Evolutionary conservation across 2,888 invertebrate genomes (phyloP).

Genomic region (Synanthedon tipuliformis): DNA sequence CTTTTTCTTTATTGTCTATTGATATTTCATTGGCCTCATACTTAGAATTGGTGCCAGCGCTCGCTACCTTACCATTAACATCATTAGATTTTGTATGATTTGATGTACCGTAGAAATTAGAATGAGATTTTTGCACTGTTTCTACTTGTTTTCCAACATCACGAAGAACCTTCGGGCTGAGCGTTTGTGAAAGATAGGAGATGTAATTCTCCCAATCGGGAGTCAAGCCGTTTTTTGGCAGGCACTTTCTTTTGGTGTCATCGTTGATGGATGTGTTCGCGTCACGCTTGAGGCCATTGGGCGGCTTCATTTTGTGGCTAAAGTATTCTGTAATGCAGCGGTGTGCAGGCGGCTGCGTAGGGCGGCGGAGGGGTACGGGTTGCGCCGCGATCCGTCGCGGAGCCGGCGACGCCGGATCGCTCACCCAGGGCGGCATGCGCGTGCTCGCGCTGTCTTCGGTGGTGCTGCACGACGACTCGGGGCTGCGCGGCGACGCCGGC

Average conservation of each 20-base stretch:
- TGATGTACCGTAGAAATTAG: slow-evolving; percentile 19
- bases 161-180: slow-evolving; percentile 58
- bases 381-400: slow-evolving; percentile 55
- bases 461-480: slow-evolving; percentile 69
- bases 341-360: slow-evolving; percentile 61
- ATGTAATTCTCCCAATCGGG: slow-evolving; percentile 64
- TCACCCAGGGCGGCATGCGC: slow-evolving; percentile 67
- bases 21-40: slow-evolving; percentile 34
- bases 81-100: slow-evolving; percentile 28
- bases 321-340: slow-evolving; percentile 89
- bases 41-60: slow-evolving; percentile 28
- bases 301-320: slow-evolving; percentile 84
- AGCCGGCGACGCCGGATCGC: slow-evolving; percentile 59
- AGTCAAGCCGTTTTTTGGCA: slow-evolving; percentile 56
- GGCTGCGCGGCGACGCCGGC: slow-evolving; percentile 86
- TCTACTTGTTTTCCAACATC: slow-evolving; percentile 51
- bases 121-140: slow-evolving; percentile 20
- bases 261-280: slow-evolving; percentile 25
- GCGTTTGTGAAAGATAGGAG: slow-evolving; percentile 58
- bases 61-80: slow-evolving; percentile 23
- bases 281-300: slow-evolving; percentile 64
- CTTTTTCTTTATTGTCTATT: slow-evolving; percentile 32
- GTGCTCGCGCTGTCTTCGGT: slow-evolving; percentile 62
- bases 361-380: slow-evolving; percentile 42
- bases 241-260: slow-evolving; percentile 58